Evolutionary conservation across 1,140 invertebrate genomes (phyloP).

Genomic region (Laupala kohalensis): DNA sequence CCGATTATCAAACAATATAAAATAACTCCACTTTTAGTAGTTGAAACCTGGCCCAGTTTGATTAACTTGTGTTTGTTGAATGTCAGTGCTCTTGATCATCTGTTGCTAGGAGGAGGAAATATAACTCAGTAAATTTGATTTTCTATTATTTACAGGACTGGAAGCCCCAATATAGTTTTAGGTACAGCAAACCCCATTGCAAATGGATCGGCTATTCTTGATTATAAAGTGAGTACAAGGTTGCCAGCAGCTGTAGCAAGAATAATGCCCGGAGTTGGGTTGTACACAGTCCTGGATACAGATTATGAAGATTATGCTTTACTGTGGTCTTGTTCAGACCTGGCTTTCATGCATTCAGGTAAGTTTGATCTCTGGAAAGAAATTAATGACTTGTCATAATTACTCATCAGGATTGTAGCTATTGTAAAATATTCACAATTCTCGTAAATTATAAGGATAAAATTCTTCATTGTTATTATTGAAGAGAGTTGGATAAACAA

Average conservation of each 20-base stretch:
- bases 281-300: constrained; percentile 52
- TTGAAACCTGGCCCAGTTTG: no score
- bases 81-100: no score
- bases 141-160: constrained; percentile 4
- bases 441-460: no score
- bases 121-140: background rate
- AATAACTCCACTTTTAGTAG: no score
- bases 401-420: no score
- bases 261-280: constrained; percentile 49
- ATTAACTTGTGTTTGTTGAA: no score
- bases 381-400: no score
- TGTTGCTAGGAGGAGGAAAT: no score
- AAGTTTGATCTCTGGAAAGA: constrained; percentile 8
- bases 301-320: constrained; percentile 56
- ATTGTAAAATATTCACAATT: no score
- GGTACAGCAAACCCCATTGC: constrained; percentile 4
- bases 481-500: background rate
- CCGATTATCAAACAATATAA: no score
- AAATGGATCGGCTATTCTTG: background rate
- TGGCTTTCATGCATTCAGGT: constrained; percentile 42
- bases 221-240: constrained; percentile 1
- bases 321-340: constrained; percentile 53
- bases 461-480: background rate
- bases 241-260: constrained; percentile 45
- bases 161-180: constrained; percentile 6